Evolutionary conservation across 2,888 invertebrate genomes (phyloP), one percentile per base, ranked within the genome.

Genomic region (Agonum fuliginosum): DNA sequence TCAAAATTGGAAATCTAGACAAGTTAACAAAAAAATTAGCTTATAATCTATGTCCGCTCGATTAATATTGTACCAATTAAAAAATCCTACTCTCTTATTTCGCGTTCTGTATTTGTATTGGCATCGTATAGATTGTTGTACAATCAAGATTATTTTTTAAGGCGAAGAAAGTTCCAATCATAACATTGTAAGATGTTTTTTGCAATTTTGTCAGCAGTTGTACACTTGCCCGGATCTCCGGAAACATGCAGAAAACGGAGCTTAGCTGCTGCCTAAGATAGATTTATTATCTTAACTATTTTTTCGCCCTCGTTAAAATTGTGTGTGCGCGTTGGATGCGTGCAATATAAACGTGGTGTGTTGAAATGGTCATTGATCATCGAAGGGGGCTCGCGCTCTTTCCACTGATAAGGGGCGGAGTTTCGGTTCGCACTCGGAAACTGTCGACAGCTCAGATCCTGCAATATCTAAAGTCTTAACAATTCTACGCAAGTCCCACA

Each of bases 341-440:
- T 70, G 30, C n/a, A n/a, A 24, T 70, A 22, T 70, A 54, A 77
- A 77, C 77, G 70, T 41, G 58, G 70, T 27, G 27, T 58, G 77
- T 69, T 77, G 77, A 77, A 77, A 77, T 77, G 77, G 77, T 77
- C 77, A 77, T 77, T 77, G 77, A 77, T 77, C 77, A 77, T 77
- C 69, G 69, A 51, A 69, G 77, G 77, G 77, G 69, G 54, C 69
- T 54, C 51, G 69, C 34, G 37, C 27, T 30, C 51, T 51, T 51
- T 54, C 41, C 43, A 27, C 41, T 54, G 77, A 51, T 70, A 69
- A 77, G 77, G 70, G 77, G 77, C 77, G 77, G 77, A 70, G 77
- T 77, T 43, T 70, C 58, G 37, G 10, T 77, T 43, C 70, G 27
- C 77, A 77, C 77, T 70, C 43, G 54, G 54, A 41, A 69, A 77